Base-by-base conservation (phyloP, 2,113 vertebrate species). In the Strix uralensis region DNA sequence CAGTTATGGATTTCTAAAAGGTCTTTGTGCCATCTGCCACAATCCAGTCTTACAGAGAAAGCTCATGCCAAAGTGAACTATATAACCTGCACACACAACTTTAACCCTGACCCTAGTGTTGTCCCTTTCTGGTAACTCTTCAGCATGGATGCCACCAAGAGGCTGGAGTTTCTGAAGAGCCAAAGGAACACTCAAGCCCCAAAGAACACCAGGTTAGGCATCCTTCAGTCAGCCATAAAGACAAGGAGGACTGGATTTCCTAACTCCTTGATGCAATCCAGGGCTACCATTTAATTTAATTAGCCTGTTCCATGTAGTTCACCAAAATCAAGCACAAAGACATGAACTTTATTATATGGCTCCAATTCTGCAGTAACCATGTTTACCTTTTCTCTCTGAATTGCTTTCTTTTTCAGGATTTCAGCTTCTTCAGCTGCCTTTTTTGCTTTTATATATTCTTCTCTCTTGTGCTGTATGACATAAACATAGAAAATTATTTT, bases 331-430 rank as follows among this genome's bases (percentile, higher is more conserved):
- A 58, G 16, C 44, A 69, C 34, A 52, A 69, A 34, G 14, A 85
- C 23, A 59, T 10, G 18, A 65, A 51, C 18, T 74, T 21, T 59
- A 7, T 23, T 55, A 30, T 7, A 69, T 10, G 23, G 15, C 23
- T 86, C 34, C n/a, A 79, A 46, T 8, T 51, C 15, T 29, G 9
- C 30, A 78, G 46, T 58, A 78, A 86, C 6, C 2, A 44, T 8
- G 9, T 46, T 96, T 96, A 99, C 99, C 98, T 99, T 99, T 93
- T 98, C 96, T 96, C 99, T 98, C 93, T 99, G 98, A 90, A 95
- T 59, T 17, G 74, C 97, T 95, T 99, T 99, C 98, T 92, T 98
- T 94, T 75, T 96, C 91, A 98, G 92, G 34, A 94, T 54, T 93
- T 98, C 67, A 30, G 97, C 98, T 93, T 99, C 98, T 97, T 99